Conservation (phyloP, 2,113 vertebrate species). For the Corvus moneduloides region DNA sequence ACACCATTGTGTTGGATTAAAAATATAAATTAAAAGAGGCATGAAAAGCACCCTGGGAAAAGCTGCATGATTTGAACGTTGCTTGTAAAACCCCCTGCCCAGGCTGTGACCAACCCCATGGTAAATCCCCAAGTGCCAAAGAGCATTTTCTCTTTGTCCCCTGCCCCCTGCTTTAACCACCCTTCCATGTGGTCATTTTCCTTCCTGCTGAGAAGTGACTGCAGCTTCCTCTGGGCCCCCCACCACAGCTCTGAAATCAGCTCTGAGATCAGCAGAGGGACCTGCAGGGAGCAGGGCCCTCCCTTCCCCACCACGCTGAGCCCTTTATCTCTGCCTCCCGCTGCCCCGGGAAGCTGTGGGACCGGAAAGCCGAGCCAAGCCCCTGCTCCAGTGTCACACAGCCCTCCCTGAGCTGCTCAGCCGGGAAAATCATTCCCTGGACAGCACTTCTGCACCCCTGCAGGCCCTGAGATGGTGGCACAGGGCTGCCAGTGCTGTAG, state of each 20-base stretch:
- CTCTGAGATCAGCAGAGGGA: not conserved
- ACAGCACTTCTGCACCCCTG: not conserved
- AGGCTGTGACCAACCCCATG: not conserved
- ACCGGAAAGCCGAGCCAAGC: not conserved
- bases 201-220: constrained; percentile 66
- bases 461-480: not conserved
- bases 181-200: constrained; percentile 69
- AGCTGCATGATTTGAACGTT: not conserved
- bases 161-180: constrained; percentile 28
- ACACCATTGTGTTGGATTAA: not conserved
- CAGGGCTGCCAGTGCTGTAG: not conserved
- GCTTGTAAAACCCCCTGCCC: not conserved
- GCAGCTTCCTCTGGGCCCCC: constrained; percentile 58
- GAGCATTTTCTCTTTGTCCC: not conserved
- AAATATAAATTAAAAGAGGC: not conserved
- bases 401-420: not conserved
- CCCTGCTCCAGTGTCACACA: not conserved
- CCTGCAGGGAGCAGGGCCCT: constrained; percentile 9
- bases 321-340: constrained; percentile 31
- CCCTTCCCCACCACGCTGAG: constrained; percentile 57
- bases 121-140: not conserved
- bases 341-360: not conserved
- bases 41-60: not conserved
- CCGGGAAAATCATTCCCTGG: not conserved
- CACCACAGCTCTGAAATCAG: not conserved